Evolutionary conservation across 2,113 vertebrate genomes (phyloP).

Genomic region (Mohoua ochrocephala): DNA sequence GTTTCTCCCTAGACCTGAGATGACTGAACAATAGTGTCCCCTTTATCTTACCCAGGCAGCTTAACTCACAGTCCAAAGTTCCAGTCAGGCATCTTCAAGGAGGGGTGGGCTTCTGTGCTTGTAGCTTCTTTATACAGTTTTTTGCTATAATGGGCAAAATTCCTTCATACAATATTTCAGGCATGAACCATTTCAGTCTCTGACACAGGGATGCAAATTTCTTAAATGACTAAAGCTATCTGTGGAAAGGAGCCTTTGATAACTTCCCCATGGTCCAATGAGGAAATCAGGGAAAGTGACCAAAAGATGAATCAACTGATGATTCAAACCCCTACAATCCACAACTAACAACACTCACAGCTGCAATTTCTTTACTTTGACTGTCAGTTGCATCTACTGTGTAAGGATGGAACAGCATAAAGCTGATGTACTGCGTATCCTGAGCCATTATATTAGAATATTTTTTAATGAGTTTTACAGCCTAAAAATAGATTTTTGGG

Average conservation of each 20-base stretch:
- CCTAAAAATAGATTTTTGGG: neutral
- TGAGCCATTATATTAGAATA: neutral
- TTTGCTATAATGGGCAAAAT: neutral
- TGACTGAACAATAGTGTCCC: neutral
- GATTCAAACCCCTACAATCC: neutral
- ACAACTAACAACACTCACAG: neutral
- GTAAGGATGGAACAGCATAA: neutral
- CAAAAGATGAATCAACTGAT: neutral
- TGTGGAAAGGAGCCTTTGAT: neutral
- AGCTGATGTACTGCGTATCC: neutral
- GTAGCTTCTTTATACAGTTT: neutral
- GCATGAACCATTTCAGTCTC: neutral
- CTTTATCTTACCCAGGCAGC: neutral
- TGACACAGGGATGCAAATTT: neutral
- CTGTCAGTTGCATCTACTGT: neutral
- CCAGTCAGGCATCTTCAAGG: neutral
- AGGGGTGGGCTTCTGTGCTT: neutral
- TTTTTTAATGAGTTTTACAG: neutral
- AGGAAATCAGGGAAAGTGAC: neutral
- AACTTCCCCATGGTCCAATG: neutral
- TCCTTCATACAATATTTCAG: neutral
- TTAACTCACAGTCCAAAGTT: neutral
- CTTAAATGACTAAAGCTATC: neutral
- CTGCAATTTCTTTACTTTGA: neutral
- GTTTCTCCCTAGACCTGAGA: neutral